Evolutionary conservation across 2,797 vertebrate species (phyloP), one percentile per base, ranked within the genome.

Genomic region (Eutrigla gurnardus): DNA sequence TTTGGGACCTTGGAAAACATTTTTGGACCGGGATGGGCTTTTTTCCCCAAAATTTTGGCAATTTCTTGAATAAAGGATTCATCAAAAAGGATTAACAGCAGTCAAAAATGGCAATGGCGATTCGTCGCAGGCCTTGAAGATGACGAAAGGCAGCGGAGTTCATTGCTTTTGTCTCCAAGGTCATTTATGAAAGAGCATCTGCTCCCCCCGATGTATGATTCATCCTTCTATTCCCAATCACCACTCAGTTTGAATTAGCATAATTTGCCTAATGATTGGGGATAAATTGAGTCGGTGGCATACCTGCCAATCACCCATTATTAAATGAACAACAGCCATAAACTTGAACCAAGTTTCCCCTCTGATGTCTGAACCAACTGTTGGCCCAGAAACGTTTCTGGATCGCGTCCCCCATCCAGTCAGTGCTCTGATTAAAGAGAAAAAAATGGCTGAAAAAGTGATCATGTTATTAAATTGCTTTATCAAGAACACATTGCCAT

Each of bases 231-330:
- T 83, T 81, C 77, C 61, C 81, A 80, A 70, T 86, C 83, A 82
- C 54, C 67, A 72, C 86, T 88, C 81, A 55, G 43, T 82, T 84
- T 78, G 65, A 86, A 89, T 91, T 86, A 88, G 53, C 64, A 80
- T 85, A 75, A 85, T 79, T 75, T 81, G 50, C 49, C 66, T 35
- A n/a, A 65, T 88, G 86, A 86, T 85, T 84, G 73, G 65, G 60
- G 67, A 80, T 83, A 78, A 85, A 90, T 88, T 75, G 77, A 87
- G 75, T 78, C 71, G 3, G 71, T 81, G 81, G 78, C 63, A 70
- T 76, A 87, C 72, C 70, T 86, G 82, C 86, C 89, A 85, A 85
- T 88, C 80, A 78, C 7, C 49, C 14, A 4, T 88, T 84, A 81
- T 83, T 73, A 78, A 80, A 86, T 49, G 78, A 80, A 85, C 72